Evolutionary conservation across 2,113 vertebrate genomes (phyloP).

Genomic region (Scortum barcoo): DNA sequence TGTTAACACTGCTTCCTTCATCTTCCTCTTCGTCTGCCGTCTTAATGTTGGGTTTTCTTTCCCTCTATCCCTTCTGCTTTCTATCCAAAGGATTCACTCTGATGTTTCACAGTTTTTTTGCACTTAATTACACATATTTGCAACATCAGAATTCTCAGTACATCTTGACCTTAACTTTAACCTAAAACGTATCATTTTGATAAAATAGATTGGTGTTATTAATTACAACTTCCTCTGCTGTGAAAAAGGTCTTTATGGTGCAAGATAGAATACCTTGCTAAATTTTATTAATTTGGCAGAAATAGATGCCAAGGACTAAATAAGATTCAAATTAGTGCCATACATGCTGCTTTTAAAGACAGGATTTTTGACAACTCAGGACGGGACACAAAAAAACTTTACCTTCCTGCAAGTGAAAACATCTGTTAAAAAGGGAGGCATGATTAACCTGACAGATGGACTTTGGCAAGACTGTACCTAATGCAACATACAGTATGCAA

Average conservation of each 20-base stretch:
- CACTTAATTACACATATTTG: neutral
- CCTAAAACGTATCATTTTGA: neutral
- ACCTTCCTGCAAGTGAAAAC: neutral
- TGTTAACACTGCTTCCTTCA: neutral
- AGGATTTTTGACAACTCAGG: neutral
- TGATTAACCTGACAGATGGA: neutral
- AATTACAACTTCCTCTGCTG: neutral
- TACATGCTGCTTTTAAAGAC: neutral
- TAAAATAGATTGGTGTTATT: neutral
- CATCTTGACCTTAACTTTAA: neutral
- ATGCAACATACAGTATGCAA: neutral
- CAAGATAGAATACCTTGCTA: neutral
- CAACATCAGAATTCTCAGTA: neutral
- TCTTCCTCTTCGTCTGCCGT: neutral
- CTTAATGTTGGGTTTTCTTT: neutral
- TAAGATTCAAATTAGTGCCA: neutral
- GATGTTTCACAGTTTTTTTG: too few species aligned
- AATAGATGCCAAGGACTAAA: neutral
- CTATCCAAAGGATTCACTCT: too few species aligned
- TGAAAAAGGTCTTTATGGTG: neutral
- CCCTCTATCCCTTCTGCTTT: too few species aligned
- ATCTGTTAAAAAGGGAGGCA: neutral
- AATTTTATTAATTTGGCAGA: too few species aligned
- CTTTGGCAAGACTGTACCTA: neutral
- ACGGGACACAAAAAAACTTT: neutral